These are phyloP conservation scores for Calyptommatus sinebrachiatus DNA, from an alignment of 2,113 vertebrate genomes.

Conservation along the genomic window DNA sequence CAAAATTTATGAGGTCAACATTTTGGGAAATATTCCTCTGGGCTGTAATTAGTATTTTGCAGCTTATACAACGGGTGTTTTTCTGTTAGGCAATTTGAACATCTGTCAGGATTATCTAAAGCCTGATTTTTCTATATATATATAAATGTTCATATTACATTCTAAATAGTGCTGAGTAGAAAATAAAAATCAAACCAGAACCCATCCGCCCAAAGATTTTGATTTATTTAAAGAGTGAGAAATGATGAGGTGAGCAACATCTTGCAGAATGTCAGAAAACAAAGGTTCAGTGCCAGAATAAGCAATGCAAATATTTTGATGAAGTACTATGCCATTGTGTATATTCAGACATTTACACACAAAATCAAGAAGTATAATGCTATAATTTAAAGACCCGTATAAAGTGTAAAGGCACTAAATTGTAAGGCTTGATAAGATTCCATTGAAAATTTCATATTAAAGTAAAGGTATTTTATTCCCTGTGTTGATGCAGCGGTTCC, in stretches of 20 bases:
- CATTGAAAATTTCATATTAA: too few species aligned
- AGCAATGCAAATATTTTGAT: not conserved
- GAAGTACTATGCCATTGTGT: too few species aligned
- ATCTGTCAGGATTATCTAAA: conserved; percentile 23
- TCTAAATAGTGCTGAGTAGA: conserved; percentile 4
- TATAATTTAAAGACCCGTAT: not conserved
- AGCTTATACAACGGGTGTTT: conserved; percentile 62
- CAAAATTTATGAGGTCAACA: conserved; percentile 69
- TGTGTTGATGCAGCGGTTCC: too few species aligned
- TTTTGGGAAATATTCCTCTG: conserved; percentile 69
- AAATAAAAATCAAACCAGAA: conserved; percentile 11
- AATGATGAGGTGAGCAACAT: not conserved
- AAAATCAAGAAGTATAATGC: not conserved
- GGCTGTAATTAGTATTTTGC: conserved; percentile 71
- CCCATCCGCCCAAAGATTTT: not conserved
- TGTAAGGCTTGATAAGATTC: too few species aligned
- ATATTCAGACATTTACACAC: too few species aligned
- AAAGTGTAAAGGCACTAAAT: not conserved
- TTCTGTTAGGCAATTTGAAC: conserved; percentile 59
- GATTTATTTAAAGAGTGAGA: not conserved
- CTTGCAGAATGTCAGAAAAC: not conserved
- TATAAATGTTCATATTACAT: conserved; percentile 8
- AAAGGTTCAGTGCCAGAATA: not conserved
- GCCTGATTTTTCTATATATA: conserved; percentile 5
- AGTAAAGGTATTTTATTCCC: too few species aligned